Evolutionary conservation across 2,888 invertebrate genomes (phyloP).

Genomic region (Nomada ferruginata): DNA sequence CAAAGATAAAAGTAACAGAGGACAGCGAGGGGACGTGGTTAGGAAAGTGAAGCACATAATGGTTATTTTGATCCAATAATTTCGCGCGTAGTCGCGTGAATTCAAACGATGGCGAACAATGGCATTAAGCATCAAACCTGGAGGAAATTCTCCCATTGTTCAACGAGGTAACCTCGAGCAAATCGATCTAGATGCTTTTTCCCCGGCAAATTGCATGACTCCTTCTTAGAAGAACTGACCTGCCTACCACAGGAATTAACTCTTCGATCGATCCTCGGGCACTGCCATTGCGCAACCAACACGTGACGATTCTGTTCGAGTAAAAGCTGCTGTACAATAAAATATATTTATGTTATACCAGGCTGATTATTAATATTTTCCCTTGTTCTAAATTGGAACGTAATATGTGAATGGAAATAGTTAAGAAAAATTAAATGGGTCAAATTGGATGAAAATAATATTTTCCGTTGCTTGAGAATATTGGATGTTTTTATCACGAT

Average conservation of each 20-base stretch:
- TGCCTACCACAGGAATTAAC: constrained; percentile 20
- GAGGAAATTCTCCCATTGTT: constrained; percentile 39
- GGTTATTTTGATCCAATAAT: constrained; percentile 8
- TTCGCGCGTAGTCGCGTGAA: constrained; percentile 10
- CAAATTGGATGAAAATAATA: too few species aligned
- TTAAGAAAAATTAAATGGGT: too few species aligned
- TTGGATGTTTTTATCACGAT: too few species aligned
- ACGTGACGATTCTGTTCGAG: constrained; percentile 13
- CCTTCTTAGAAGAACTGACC: constrained; percentile 21
- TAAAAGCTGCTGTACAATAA: neutral
- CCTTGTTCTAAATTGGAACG: too few species aligned
- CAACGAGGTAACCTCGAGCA: neutral
- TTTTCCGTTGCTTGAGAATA: too few species aligned
- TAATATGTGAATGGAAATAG: too few species aligned
- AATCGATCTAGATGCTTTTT: constrained; percentile 38
- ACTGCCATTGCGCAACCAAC: neutral
- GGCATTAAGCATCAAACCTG: neutral
- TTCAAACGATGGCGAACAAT: neutral
- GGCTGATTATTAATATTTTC: too few species aligned
- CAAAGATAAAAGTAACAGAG: neutral
- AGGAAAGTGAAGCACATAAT: constrained; percentile 11
- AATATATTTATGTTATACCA: too few species aligned
- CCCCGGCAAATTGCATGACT: constrained; percentile 19
- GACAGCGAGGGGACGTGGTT: neutral
- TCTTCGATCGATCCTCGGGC: constrained; percentile 29